Evolutionary conservation across 2,113 vertebrate genomes (phyloP).

Genomic region (Speoplatyrhinus poulsoni): DNA sequence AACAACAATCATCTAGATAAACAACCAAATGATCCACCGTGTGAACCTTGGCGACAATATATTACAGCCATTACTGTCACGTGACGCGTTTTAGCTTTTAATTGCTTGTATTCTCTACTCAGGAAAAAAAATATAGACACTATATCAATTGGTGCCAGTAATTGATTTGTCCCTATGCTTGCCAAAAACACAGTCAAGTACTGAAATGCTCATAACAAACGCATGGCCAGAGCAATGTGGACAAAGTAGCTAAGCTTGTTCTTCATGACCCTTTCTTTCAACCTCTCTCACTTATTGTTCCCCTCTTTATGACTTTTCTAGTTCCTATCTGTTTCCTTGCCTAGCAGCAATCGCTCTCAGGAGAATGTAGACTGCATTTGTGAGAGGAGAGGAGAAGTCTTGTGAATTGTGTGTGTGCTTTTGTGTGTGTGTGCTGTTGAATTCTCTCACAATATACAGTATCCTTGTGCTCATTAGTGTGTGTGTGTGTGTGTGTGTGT

Average conservation of each 20-base stretch:
- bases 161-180: constrained; percentile 68
- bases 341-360: constrained; percentile 66
- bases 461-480: constrained; percentile 5
- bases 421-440: neutral
- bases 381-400: constrained; percentile 53
- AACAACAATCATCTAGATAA: constrained; percentile 71
- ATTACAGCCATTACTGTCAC: constrained; percentile 74
- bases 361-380: constrained; percentile 62
- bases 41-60: constrained; percentile 71
- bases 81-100: constrained; percentile 68
- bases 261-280: neutral
- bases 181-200: constrained; percentile 60
- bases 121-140: constrained; percentile 41
- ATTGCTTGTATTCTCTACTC: constrained; percentile 62
- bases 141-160: constrained; percentile 61
- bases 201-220: constrained; percentile 1
- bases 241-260: neutral
- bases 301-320: constrained; percentile 34
- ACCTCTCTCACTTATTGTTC: neutral
- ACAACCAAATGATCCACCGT: constrained; percentile 70
- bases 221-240: neutral
- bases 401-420: constrained; percentile 31
- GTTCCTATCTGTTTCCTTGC: constrained; percentile 37
- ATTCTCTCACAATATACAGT: too few relatives aligned
- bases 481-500: constrained; percentile 6